A percentile compares a stretch with the other conserved stretches of the same genome.
phyloP scores from a whole-genome alignment of 2,888 invertebrate species.

The Ferdinandea cuprea region DNA sequence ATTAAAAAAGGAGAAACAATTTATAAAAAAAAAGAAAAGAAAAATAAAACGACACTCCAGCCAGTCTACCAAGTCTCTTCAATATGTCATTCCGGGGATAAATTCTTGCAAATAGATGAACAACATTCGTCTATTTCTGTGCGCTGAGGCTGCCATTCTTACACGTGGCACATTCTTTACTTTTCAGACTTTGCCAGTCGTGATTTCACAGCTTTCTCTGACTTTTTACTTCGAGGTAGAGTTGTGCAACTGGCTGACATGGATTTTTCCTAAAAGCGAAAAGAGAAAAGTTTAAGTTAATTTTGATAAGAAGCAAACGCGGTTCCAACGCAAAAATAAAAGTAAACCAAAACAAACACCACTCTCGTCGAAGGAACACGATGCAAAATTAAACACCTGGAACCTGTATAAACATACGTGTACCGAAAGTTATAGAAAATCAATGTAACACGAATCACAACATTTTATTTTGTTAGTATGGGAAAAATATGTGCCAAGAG shows the following conservation, averaged over 20 bases:
- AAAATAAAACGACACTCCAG: slow-evolving; percentile 32
- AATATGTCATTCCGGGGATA: slow-evolving; percentile 69
- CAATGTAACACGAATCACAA: slow-evolving; percentile 49
- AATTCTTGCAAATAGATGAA: slow-evolving; percentile 42
- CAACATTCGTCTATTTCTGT: slow-evolving; percentile 26
- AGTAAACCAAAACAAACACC: slow-evolving; percentile 25
- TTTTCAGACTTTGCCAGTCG: slow-evolving; percentile 75
- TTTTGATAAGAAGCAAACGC: background rate
- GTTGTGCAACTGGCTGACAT: slow-evolving; percentile 83
- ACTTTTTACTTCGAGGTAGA: slow-evolving; percentile 81
- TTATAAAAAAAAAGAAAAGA: too few relatives aligned
- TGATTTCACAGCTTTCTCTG: slow-evolving; percentile 79
- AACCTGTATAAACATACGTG: slow-evolving; percentile 32
- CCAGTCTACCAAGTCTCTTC: slow-evolving; percentile 71
- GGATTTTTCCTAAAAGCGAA: slow-evolving; percentile 80
- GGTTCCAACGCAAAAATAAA: slow-evolving; percentile 5
- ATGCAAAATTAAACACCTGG: slow-evolving; percentile 44
- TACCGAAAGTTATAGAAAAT: slow-evolving; percentile 76
- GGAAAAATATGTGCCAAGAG: background rate
- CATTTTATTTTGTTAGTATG: slow-evolving; percentile 51
- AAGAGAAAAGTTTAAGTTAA: slow-evolving; percentile 6
- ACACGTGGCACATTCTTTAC: slow-evolving; percentile 36
- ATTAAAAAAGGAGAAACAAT: slow-evolving; percentile 43
- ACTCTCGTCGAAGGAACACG: slow-evolving; percentile 26
- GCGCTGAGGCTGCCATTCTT: slow-evolving; percentile 39